These are phyloP conservation scores for human (Homo sapiens) DNA, from an alignment of 2,113 vertebrate genomes.

Conservation along the genomic window DNA sequence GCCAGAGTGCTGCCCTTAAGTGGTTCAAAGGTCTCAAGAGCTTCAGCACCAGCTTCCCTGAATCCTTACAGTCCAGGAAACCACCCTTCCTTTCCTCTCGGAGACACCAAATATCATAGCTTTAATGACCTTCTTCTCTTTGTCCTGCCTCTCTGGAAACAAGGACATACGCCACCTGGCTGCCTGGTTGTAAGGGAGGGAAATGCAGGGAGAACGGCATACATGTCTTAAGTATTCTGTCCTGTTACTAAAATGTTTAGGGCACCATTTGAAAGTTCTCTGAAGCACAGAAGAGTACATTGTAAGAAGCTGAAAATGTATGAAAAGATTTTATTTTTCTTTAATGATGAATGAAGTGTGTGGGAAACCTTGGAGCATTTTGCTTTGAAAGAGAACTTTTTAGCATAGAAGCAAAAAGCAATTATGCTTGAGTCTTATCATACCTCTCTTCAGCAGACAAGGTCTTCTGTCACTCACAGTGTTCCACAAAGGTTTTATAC, in stretches of 20 bases:
- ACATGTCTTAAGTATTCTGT: neutral
- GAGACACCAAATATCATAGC: neutral
- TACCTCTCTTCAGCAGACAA: neutral
- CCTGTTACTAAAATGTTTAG: neutral
- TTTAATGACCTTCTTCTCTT: neutral
- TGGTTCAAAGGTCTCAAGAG: neutral
- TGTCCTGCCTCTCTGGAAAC: neutral
- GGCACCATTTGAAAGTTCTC: neutral
- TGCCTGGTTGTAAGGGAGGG: accelerated
- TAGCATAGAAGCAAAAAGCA: neutral
- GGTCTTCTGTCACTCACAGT: neutral
- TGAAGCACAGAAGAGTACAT: neutral
- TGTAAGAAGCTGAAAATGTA: neutral
- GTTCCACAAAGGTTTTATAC: neutral
- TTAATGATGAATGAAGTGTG: neutral
- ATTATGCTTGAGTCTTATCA: neutral
- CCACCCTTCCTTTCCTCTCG: no score
- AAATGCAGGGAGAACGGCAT: neutral
- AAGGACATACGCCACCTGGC: accelerated
- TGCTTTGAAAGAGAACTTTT: neutral
- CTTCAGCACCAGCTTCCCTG: neutral
- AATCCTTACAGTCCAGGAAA: neutral
- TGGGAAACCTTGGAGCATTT: neutral
- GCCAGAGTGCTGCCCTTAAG: neutral
- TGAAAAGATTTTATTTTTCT: neutral